Evolutionary conservation across 2,797 vertebrate species (phyloP).

Genomic region (Sebastiscus albofasciatus): DNA sequence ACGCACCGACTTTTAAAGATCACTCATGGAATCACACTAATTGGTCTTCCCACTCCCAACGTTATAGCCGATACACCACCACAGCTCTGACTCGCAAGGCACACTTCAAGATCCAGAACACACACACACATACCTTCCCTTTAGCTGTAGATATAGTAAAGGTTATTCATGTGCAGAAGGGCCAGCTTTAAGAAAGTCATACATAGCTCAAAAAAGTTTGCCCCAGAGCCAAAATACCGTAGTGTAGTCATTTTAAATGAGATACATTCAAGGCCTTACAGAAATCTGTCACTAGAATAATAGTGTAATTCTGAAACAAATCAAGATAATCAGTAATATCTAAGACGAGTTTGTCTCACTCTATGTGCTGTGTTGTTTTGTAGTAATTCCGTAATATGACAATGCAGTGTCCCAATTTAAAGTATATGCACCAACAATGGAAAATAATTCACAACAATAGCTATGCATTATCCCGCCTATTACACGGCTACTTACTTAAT

Average conservation of each 20-base stretch:
- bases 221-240: background rate
- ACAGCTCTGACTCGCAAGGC: background rate
- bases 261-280: background rate
- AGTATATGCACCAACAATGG: background rate
- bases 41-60: background rate
- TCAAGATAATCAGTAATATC: background rate
- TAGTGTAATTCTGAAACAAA: background rate
- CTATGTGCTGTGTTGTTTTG: background rate
- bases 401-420: background rate
- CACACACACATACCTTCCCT: background rate
- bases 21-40: constrained; percentile 9
- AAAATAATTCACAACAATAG: background rate
- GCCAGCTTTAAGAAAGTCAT: background rate
- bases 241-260: background rate
- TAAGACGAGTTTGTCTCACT: background rate
- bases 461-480: too few relatives aligned
- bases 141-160: background rate
- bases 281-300: background rate
- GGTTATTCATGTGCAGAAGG: background rate
- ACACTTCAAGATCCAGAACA: background rate
- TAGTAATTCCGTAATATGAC: too few relatives aligned
- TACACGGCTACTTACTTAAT: too few relatives aligned
- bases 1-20: constrained; percentile 8
- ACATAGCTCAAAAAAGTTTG: background rate
- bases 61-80: background rate